Evolutionary conservation across 2,888 invertebrate species (phyloP).

Genomic region (Apamea sordens): DNA sequence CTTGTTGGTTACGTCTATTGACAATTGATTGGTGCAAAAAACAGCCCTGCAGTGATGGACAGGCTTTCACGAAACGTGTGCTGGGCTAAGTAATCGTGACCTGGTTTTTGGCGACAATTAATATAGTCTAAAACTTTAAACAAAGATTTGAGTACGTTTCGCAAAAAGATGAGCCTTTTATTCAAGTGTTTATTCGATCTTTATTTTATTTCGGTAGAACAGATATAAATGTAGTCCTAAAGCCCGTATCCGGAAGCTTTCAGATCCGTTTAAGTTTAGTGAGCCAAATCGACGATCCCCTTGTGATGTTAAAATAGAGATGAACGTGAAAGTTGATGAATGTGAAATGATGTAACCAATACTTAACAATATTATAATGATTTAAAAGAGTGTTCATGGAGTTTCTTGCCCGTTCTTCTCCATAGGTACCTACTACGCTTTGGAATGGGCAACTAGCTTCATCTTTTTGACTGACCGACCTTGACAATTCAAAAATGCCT

Average conservation of each 20-base stretch:
- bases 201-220: neutral
- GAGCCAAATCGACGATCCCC: neutral
- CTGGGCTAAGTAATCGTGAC: constrained; percentile 8
- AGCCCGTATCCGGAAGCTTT: neutral
- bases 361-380: too few relatives aligned
- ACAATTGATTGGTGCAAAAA: constrained; percentile 47
- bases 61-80: constrained; percentile 32
- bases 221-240: neutral
- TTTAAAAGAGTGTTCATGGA: too few relatives aligned
- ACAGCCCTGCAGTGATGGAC: constrained; percentile 41
- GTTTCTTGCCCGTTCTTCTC: too few relatives aligned
- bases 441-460: too few relatives aligned
- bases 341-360: too few relatives aligned
- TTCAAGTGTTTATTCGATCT: neutral
- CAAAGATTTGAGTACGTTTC: neutral
- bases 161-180: neutral
- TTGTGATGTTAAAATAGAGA: neutral
- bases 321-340: neutral
- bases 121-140: neutral
- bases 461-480: too few relatives aligned
- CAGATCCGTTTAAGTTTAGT: neutral
- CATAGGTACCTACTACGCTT: too few relatives aligned
- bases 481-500: too few relatives aligned
- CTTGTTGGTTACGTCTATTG: constrained; percentile 32
- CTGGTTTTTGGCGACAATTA: neutral